Conservation (phyloP, 2,888 invertebrate genomes). For the Ypsolopha sequella region DNA sequence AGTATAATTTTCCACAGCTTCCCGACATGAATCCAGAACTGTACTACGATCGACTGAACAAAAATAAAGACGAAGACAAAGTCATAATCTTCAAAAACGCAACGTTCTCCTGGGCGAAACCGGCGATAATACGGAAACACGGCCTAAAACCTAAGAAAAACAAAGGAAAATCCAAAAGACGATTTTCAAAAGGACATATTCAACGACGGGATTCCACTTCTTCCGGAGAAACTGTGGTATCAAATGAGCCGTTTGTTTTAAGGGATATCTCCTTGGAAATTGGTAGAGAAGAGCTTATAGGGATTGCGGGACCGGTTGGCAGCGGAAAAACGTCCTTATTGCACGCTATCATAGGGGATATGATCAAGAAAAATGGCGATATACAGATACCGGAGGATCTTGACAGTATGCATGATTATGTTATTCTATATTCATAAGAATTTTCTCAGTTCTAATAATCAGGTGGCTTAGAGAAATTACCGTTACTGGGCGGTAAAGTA, state of each 20-base stretch:
- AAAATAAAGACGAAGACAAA: slow-evolving; percentile 63
- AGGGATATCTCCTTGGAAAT: slow-evolving; percentile 42
- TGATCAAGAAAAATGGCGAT: slow-evolving; percentile 77
- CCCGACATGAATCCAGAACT: slow-evolving; percentile 72
- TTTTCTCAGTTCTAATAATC: too few relatives aligned
- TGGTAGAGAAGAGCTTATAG: slow-evolving; percentile 81
- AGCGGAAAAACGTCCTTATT: slow-evolving; percentile 92
- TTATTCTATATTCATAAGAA: too few relatives aligned
- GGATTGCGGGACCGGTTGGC: slow-evolving; percentile 90
- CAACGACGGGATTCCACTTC: slow-evolving; percentile 41
- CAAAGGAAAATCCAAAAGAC: slow-evolving; percentile 63
- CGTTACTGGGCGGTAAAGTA: too few relatives aligned
- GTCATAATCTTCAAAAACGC: slow-evolving; percentile 72
- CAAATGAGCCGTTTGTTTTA: slow-evolving; percentile 40
- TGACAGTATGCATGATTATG: slow-evolving; percentile 54
- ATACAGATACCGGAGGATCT: slow-evolving; percentile 78
- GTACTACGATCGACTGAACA: slow-evolving; percentile 72
- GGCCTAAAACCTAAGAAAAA: slow-evolving; percentile 42
- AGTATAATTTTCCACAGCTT: slow-evolving; percentile 52
- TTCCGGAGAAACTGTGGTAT: slow-evolving; percentile 24
- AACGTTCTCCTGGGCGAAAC: slow-evolving; percentile 71
- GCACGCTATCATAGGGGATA: slow-evolving; percentile 87
- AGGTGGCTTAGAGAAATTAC: too few relatives aligned
- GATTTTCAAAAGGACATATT: slow-evolving; percentile 28
- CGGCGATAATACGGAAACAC: slow-evolving; percentile 32